phyloP scores from a whole-genome alignment of 2,113 vertebrate genomes.

The Furnarius figulus region DNA sequence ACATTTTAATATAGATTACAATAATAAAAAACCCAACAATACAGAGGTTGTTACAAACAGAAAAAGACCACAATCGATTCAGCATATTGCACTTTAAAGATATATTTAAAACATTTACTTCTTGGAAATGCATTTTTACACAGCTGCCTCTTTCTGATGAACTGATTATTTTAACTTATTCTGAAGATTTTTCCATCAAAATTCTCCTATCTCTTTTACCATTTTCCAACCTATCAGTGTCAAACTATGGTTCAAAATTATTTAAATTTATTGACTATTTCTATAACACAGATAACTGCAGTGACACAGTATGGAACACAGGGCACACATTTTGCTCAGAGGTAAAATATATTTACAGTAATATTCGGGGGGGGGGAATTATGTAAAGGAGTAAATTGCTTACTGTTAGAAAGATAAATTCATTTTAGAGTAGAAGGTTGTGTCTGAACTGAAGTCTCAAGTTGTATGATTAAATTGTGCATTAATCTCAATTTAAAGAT shows the following conservation, averaged over 20 bases:
- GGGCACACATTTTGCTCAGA: background rate
- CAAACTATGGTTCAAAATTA: background rate
- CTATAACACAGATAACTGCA: background rate
- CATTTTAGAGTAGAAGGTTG: background rate
- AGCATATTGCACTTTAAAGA: background rate
- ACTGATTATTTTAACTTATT: constrained; percentile 15
- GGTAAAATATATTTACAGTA: background rate
- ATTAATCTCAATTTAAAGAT: background rate
- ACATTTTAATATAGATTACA: background rate
- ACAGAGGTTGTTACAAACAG: background rate
- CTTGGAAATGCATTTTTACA: background rate
- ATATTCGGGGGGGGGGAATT: background rate
- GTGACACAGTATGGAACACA: background rate
- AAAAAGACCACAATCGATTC: background rate
- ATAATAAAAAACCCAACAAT: background rate
- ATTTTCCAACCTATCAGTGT: background rate
- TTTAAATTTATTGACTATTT: constrained; percentile 14
- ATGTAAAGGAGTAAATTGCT: background rate
- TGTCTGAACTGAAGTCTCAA: background rate
- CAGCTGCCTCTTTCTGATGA: background rate
- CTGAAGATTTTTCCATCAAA: background rate
- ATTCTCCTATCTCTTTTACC: background rate
- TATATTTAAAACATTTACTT: background rate
- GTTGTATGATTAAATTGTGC: background rate
- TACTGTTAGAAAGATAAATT: background rate